These are phyloP conservation scores for Mesembrinibis cayennensis DNA, from an alignment of 2,113 vertebrate species.

Conservation along the genomic window DNA sequence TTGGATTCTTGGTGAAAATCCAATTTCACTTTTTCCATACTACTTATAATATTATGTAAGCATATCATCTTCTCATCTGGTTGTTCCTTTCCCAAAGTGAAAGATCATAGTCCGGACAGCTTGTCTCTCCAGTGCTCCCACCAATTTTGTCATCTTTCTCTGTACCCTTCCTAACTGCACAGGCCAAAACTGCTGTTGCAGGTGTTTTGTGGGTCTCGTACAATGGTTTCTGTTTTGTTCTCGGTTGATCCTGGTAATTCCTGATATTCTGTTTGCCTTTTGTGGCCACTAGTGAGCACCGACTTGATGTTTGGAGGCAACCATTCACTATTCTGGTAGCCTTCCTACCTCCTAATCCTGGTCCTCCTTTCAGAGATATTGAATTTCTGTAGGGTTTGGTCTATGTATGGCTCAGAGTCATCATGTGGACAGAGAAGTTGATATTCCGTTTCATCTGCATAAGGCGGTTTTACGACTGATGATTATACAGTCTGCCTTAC, in stretches of 20 bases:
- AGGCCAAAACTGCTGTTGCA: background rate
- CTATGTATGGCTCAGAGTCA: background rate
- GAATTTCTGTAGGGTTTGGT: background rate
- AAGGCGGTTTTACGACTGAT: background rate
- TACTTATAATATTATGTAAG: background rate
- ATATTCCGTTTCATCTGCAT: background rate
- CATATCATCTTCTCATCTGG: background rate
- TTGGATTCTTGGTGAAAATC: background rate
- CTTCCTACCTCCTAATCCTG: background rate
- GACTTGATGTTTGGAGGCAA: background rate
- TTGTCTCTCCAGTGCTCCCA: background rate
- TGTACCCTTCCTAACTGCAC: background rate
- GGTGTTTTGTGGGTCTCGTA: background rate
- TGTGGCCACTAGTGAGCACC: background rate
- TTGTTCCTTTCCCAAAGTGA: background rate
- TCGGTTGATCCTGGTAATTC: background rate
- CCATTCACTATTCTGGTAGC: background rate
- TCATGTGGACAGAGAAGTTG: background rate
- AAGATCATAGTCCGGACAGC: background rate
- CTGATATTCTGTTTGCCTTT: background rate
- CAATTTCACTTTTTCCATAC: background rate
- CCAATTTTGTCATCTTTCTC: background rate
- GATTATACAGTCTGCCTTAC: background rate
- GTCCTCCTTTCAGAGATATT: background rate
- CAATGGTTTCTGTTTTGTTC: background rate